A percentile compares a stretch with the other conserved stretches of the same genome.
phyloP scores from a whole-genome alignment of 1,140 invertebrate genomes.

The Heliconius himera region DNA sequence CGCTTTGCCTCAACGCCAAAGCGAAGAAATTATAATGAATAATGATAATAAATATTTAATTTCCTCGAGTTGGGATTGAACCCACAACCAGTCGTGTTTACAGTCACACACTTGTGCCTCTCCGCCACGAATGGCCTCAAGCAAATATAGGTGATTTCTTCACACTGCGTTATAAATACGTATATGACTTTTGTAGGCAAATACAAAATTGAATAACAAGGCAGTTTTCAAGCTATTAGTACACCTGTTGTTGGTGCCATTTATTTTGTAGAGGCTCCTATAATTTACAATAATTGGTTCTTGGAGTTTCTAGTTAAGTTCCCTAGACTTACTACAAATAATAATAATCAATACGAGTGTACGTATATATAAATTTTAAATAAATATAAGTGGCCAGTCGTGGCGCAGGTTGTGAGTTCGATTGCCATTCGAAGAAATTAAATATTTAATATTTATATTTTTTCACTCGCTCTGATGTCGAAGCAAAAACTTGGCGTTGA shows the following conservation, averaged over 20 bases:
- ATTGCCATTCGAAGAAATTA: no score
- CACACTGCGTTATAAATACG: background rate
- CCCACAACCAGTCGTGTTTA: background rate
- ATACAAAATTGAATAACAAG: background rate
- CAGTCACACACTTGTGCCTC: no score
- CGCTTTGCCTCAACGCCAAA: no score
- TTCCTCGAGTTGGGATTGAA: background rate
- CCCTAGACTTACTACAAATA: background rate
- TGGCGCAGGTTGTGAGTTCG: no score
- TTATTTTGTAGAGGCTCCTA: background rate
- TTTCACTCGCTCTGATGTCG: no score
- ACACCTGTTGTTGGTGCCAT: background rate
- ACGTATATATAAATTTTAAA: background rate
- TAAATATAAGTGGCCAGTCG: background rate
- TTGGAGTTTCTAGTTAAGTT: background rate
- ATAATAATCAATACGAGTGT: background rate
- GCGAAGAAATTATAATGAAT: no score
- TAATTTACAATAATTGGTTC: conserved; percentile 10
- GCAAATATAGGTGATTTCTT: background rate
- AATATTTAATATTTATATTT: no score
- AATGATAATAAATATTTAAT: no score
- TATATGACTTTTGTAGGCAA: background rate
- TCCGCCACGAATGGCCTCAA: background rate
- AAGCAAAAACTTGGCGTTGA: no score
- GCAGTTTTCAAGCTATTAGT: background rate